Conservation (phyloP, 2,888 invertebrate species). For the Synanthedon myopaeformis region DNA sequence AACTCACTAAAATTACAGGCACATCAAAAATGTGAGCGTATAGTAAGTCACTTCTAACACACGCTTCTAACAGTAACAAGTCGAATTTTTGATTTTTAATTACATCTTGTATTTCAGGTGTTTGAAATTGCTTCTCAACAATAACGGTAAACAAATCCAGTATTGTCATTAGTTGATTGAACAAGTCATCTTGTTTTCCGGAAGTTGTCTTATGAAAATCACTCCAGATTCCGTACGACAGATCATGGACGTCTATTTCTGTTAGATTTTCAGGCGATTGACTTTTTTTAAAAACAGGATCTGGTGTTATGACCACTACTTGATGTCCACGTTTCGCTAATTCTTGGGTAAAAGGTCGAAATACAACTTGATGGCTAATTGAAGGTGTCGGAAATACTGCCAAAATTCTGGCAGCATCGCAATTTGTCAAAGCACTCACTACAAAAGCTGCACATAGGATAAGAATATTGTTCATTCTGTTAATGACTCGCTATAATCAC, state of each 20-base stretch:
- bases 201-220: slow-evolving; percentile 6
- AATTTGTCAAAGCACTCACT: not conserved
- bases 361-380: slow-evolving; percentile 32
- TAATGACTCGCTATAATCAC: too few species aligned
- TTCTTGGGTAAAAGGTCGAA: slow-evolving; percentile 29
- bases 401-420: slow-evolving; percentile 1
- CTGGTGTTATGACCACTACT: slow-evolving; percentile 32
- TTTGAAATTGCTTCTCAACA: not conserved
- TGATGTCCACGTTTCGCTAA: slow-evolving; percentile 40
- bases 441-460: not conserved
- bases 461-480: too few species aligned
- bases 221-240: slow-evolving; percentile 25
- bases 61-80: not conserved
- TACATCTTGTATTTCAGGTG: not conserved
- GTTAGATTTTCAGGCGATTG: slow-evolving; percentile 24
- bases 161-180: not conserved
- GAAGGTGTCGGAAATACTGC: slow-evolving; percentile 4
- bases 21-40: slow-evolving; percentile 8
- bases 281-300: slow-evolving; percentile 29
- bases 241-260: slow-evolving; percentile 31
- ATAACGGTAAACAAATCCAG: not conserved
- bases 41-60: not conserved
- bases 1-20: slow-evolving; percentile 16
- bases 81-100: not conserved
- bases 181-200: not conserved